A percentile compares a stretch with the other conserved stretches of the same genome.
phyloP scores from a whole-genome alignment of 2,888 invertebrate genomes.

The Lasioglossum morio region DNA sequence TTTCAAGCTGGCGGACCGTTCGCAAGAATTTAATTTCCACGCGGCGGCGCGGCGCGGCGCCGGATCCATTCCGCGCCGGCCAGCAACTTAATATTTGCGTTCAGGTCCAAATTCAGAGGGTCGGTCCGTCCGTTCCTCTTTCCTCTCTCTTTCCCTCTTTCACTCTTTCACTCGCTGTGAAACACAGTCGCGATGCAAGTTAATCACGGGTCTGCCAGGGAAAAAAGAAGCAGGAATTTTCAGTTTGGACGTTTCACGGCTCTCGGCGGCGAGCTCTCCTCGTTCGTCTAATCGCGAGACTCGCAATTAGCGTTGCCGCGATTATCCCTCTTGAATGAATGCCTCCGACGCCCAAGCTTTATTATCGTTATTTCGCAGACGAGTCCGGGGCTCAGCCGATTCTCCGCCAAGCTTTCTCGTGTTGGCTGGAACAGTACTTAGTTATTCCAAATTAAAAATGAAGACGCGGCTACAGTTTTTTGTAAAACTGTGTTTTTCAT shows the following conservation, averaged over 20 bases:
- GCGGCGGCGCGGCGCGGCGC: background rate
- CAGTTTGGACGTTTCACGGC: background rate
- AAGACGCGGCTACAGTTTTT: background rate
- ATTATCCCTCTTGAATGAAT: conserved; percentile 35
- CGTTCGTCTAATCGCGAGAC: conserved; percentile 20
- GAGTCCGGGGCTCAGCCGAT: background rate
- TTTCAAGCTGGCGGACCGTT: background rate
- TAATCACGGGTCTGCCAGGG: background rate
- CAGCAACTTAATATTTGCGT: conserved; percentile 16
- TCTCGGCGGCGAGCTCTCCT: background rate
- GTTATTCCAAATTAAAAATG: background rate
- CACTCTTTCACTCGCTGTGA: background rate
- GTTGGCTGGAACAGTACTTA: background rate
- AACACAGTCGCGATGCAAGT: conserved; percentile 4
- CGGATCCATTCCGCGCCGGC: background rate
- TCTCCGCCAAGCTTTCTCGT: background rate
- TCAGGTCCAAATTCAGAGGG: background rate
- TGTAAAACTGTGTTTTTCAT: background rate
- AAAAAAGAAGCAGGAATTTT: background rate
- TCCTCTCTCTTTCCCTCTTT: background rate
- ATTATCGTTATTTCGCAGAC: conserved; percentile 47
- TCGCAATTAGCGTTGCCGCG: conserved; percentile 29
- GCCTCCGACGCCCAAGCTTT: conserved; percentile 31
- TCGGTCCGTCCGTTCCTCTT: background rate
- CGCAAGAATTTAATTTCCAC: conserved; percentile 20